phyloP scores from a whole-genome alignment of 2,797 vertebrate genomes.

The Cuculus canorus region DNA sequence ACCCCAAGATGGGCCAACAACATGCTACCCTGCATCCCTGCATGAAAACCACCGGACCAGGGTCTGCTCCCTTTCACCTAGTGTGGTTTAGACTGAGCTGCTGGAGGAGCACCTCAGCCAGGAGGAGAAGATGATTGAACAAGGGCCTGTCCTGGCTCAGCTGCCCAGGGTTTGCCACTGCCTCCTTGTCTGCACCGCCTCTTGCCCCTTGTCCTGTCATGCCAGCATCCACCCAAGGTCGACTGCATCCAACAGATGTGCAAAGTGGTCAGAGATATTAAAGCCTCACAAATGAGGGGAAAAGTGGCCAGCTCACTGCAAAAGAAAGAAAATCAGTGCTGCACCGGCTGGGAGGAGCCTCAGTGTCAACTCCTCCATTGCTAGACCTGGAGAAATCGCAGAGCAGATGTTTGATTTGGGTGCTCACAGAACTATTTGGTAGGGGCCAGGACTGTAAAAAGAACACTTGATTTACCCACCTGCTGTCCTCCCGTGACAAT shows the following conservation, averaged over 20 bases:
- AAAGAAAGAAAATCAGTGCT: not conserved
- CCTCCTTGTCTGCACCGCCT: fast-evolving
- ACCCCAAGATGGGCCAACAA: not conserved
- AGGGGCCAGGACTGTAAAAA: not conserved
- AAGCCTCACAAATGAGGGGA: not conserved
- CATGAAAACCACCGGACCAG: not conserved
- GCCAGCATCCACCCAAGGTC: not conserved
- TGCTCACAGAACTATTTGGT: not conserved
- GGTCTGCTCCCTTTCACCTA: not conserved
- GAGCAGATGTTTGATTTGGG: not conserved
- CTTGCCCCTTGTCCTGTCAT: not conserved
- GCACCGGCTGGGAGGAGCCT: not conserved
- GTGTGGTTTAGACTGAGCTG: not conserved
- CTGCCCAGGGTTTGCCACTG: not conserved
- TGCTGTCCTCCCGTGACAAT: not conserved
- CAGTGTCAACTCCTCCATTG: not conserved
- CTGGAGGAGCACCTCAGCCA: not conserved
- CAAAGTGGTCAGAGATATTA: not conserved
- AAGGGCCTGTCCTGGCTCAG: not conserved
- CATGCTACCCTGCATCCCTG: fast-evolving
- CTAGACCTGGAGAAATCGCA: not conserved
- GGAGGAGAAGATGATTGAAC: not conserved
- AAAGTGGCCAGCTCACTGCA: not conserved
- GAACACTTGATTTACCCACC: not conserved
- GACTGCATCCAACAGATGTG: not conserved